Evolutionary conservation across 2,113 vertebrate species (phyloP), one percentile per base, ranked within the genome.

Genomic region (Acrocephalus arundinaceus): DNA sequence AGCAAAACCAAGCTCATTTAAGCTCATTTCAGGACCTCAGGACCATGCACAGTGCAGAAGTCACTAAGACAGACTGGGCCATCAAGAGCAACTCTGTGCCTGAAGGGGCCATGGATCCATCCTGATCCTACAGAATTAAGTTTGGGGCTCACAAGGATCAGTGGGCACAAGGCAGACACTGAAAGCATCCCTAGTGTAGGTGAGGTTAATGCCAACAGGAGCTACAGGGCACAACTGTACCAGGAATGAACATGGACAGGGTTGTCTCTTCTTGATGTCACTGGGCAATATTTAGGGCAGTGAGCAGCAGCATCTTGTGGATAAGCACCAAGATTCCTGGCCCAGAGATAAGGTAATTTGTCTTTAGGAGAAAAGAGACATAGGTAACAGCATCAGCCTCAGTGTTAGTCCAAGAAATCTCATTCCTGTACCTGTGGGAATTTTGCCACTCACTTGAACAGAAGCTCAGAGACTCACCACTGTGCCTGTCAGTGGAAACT

Each of bases 191-290:
- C 51, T 25, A 13, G 15, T 54, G 15, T 7, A 13, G 33, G 15
- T 39, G 39, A 84, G 15, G 61, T 13, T 74, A 27, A 30, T 49
- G 63, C 19, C 9, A 59, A 27, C 11, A 75, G 62, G 39, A 10
- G 48, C 39, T n/a, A 20, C 0, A 4, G 58, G 9, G 9, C 3
- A 2, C 19, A 0, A 0, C 1, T 0, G 9, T n/a, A 59, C 11
- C 21, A 45, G 41, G 31, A 90, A 13, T 39, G n/a, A 43, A 22
- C 10, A 35, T 0, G 6, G 22, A 7, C 45, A 39, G 7, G 7
- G 14, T 6, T 73, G 9, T 51, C 15, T 63, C 43, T 67, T 82
- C 66, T 45, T 13, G 27, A 71, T 23, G 24, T 3, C 3, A 0
- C 25, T 58, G 41, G 41, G 23, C 5, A 74, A 86, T 55, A 77